Conservation (phyloP, 2,888 invertebrate species). For the Homarus gammarus region DNA sequence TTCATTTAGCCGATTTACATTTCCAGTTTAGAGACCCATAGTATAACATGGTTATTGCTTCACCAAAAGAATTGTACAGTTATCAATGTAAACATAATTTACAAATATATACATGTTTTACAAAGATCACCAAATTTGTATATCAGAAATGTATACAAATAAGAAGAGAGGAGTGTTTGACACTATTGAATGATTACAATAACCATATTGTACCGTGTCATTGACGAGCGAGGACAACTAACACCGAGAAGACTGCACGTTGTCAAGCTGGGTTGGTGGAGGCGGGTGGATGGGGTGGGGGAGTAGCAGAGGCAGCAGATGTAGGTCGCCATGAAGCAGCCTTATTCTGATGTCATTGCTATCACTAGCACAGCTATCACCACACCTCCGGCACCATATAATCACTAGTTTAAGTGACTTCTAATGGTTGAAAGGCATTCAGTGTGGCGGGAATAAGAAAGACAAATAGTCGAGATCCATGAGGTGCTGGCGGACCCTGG, state of each 20-base stretch:
- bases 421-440: neutral
- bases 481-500: neutral
- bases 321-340: neutral
- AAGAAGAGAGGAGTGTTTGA: conserved; percentile 3
- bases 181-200: neutral
- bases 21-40: neutral
- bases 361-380: neutral
- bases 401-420: neutral
- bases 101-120: conserved; percentile 18
- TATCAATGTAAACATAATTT: conserved; percentile 4
- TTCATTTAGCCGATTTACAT: neutral
- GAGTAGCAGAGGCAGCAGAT: neutral
- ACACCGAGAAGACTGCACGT: conserved; percentile 3
- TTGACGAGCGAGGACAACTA: neutral
- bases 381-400: neutral
- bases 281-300: conserved; percentile 8
- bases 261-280: conserved; percentile 18
- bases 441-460: neutral
- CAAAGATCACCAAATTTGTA: neutral
- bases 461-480: neutral
- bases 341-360: neutral
- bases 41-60: conserved; percentile 10
- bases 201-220: conserved; percentile 16
- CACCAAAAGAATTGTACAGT: neutral
- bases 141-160: neutral